Evolutionary conservation across 64 coral and sea anemone genomes (phyloP).

Genomic region (Montipora foliosa): DNA sequence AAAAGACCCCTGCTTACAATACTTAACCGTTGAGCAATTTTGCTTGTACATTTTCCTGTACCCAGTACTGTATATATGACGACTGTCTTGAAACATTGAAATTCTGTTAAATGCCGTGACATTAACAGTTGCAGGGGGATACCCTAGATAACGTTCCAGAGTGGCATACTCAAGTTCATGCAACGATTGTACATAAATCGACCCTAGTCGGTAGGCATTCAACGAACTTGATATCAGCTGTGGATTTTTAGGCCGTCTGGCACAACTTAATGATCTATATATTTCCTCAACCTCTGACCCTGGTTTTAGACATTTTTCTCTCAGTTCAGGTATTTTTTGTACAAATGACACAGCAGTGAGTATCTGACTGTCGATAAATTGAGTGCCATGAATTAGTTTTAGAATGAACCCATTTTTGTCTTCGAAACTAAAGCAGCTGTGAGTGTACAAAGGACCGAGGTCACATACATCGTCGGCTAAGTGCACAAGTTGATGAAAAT

Average conservation of each 20-base stretch:
- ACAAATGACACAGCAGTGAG: constrained; percentile 49
- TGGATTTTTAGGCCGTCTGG: constrained; percentile 4
- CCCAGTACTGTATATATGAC: constrained; percentile 22
- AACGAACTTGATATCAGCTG: neutral
- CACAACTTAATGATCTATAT: neutral
- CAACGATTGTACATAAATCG: neutral
- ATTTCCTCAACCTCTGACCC: constrained; percentile 24
- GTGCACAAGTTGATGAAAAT: constrained; percentile 61
- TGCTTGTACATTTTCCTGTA: constrained; percentile 54
- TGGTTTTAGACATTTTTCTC: constrained; percentile 15
- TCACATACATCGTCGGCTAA: constrained; percentile 51
- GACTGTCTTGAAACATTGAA: neutral
- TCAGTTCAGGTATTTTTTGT: constrained; percentile 52
- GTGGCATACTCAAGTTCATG: constrained; percentile 25
- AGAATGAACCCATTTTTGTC: constrained; percentile 78
- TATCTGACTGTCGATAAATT: constrained; percentile 71
- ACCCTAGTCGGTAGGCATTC: constrained; percentile 12
- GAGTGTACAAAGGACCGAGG: constrained; percentile 51
- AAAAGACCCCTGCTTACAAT: neutral
- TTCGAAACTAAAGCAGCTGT: constrained; percentile 55
- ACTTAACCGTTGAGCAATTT: constrained; percentile 48
- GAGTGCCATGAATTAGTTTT: constrained; percentile 77
- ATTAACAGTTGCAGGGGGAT: constrained; percentile 1
- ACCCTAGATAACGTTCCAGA: constrained; percentile 30
- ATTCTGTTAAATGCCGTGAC: constrained; percentile 55